Evolutionary conservation across 35 echinoderm and acorn worm species (phyloP).

Genomic region (Apostichopus parvimensis): DNA sequence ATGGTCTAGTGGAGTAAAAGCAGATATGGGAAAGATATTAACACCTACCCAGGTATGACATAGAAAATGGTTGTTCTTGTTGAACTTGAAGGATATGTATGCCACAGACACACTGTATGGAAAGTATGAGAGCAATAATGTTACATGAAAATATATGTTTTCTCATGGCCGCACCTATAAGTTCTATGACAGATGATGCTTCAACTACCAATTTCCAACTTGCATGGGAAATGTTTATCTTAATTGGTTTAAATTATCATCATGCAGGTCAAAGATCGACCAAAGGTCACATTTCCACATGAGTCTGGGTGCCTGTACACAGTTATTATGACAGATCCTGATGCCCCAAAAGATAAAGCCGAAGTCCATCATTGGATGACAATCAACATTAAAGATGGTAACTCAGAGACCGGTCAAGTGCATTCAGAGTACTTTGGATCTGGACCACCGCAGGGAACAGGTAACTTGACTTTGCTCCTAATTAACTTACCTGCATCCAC

Average conservation of each 20-base stretch:
- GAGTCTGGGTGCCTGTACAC: conserved; percentile 56
- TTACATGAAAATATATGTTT: neutral
- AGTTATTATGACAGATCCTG: conserved; percentile 68
- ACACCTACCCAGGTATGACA: neutral
- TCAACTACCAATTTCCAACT: too few relatives aligned
- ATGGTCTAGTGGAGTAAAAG: neutral
- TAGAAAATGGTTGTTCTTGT: neutral
- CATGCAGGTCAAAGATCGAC: conserved; percentile 47
- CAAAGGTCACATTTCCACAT: conserved; percentile 39
- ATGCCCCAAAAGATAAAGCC: conserved; percentile 63
- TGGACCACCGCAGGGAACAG: conserved; percentile 76
- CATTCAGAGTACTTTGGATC: conserved; percentile 86
- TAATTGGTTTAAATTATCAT: too few relatives aligned
- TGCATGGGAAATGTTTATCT: too few relatives aligned
- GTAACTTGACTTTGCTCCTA: conserved; percentile 30
- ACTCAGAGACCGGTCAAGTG: conserved; percentile 40
- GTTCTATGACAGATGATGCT: too few relatives aligned
- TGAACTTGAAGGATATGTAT: too few relatives aligned
- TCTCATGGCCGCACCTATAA: too few relatives aligned
- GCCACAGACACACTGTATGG: neutral
- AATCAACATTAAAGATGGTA: conserved; percentile 49
- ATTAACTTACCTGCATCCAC: too few relatives aligned
- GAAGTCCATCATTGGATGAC: conserved; percentile 68
- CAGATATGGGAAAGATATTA: conserved; percentile 38
- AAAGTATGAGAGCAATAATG: neutral